Percentiles rank a stretch among this genome's conserved stretches.
These are phyloP conservation scores for Anser brachyrhynchus DNA, from an alignment of 2,113 vertebrate genomes.

Conservation along the genomic window DNA sequence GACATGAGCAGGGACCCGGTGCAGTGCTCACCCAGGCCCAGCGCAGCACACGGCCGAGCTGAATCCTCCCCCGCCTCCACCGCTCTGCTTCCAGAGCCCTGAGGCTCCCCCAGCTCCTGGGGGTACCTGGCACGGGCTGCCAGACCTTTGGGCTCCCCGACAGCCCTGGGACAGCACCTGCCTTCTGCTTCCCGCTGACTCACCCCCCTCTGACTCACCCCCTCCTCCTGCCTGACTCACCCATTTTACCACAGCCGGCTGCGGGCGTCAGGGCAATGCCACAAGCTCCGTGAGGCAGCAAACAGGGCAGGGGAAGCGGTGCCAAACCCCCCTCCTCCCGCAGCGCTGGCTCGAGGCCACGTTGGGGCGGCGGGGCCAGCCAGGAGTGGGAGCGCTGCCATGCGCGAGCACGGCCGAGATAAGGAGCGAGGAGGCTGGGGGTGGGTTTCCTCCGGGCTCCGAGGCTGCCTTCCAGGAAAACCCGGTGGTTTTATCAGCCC, in stretches of 20 bases:
- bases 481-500: background rate
- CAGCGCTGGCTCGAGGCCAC: background rate
- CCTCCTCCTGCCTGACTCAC: background rate
- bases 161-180: background rate
- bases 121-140: rapidly evolving
- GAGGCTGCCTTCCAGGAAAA: background rate
- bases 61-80: rapidly evolving
- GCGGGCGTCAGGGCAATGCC: background rate
- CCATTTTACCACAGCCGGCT: background rate
- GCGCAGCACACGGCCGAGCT: rapidly evolving
- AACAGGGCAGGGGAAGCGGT: background rate
- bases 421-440: background rate
- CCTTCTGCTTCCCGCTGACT: background rate
- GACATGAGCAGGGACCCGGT: rapidly evolving
- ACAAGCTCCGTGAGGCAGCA: background rate
- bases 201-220: background rate
- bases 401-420: background rate
- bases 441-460: background rate
- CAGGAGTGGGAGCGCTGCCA: background rate
- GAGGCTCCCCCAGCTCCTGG: background rate
- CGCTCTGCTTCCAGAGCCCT: background rate
- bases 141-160: background rate
- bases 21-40: background rate
- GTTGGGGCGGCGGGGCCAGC: background rate
- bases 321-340: rapidly evolving